phyloP scores from a whole-genome alignment of 1,140 invertebrate genomes.

The Rhyzopertha dominica region DNA sequence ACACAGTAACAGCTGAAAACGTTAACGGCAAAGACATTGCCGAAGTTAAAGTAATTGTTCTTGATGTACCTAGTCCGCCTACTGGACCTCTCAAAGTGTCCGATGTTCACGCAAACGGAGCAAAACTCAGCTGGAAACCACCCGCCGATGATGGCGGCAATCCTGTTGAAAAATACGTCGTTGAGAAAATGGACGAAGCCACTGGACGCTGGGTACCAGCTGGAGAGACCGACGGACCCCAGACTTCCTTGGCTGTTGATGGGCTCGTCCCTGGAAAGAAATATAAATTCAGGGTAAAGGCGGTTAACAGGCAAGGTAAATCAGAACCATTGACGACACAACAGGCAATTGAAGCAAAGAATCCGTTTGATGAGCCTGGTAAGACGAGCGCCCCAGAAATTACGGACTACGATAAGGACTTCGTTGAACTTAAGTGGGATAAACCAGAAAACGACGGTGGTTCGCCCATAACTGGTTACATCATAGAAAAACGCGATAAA shows the following conservation, averaged over 20 bases:
- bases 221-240: constrained; percentile 79
- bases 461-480: constrained; percentile 83
- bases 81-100: constrained; percentile 85
- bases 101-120: constrained; percentile 80
- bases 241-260: constrained; percentile 66
- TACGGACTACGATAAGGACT: constrained; percentile 87
- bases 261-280: constrained; percentile 84
- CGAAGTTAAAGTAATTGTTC: constrained; percentile 85
- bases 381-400: constrained; percentile 86
- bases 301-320: constrained; percentile 92
- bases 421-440: constrained; percentile 93
- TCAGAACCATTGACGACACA: constrained; percentile 87
- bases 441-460: constrained; percentile 82
- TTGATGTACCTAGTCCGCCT: constrained; percentile 86
- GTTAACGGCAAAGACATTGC: constrained; percentile 87
- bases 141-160: constrained; percentile 87
- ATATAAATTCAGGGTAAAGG: constrained; percentile 93
- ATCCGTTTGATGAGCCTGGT: constrained; percentile 85
- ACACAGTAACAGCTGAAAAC: constrained; percentile 90
- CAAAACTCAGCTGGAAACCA: constrained; percentile 81
- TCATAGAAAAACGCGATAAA: constrained; percentile 95
- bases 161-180: constrained; percentile 84
- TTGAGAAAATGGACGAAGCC: constrained; percentile 92
- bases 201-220: constrained; percentile 90
- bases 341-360: constrained; percentile 93